These are phyloP conservation scores for Cettia cetti DNA, from an alignment of 2,113 vertebrate species.

Conservation along the genomic window DNA sequence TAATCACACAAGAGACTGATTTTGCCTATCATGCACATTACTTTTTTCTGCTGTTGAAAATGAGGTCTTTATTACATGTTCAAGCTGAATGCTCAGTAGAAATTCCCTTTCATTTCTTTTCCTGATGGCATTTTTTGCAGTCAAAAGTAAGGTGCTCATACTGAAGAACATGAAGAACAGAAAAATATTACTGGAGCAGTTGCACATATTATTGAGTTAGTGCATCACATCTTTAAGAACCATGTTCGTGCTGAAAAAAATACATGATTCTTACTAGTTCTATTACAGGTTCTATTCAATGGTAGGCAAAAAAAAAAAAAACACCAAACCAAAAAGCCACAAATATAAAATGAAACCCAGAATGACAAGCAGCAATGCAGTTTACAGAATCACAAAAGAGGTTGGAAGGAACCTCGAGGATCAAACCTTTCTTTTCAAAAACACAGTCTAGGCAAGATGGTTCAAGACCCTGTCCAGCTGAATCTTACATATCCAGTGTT, in stretches of 20 bases:
- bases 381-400: not conserved
- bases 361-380: not conserved
- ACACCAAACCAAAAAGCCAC: not conserved
- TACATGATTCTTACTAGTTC: not conserved
- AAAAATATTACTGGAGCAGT: not conserved
- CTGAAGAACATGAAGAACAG: not conserved
- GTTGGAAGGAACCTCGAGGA: not conserved
- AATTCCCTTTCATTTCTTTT: not conserved
- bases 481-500: not conserved
- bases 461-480: not conserved
- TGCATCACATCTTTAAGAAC: not conserved
- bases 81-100: not conserved
- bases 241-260: not conserved
- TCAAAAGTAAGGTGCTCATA: not conserved
- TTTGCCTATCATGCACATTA: not conserved
- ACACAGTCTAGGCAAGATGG: not conserved
- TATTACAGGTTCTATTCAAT: not conserved
- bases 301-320: not conserved
- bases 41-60: not conserved
- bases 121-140: not conserved
- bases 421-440: not conserved
- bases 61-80: not conserved
- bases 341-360: not conserved
- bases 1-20: not conserved
- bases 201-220: not conserved